Evolutionary conservation across 2,888 invertebrate species (phyloP).

Genomic region (Drosophila neonasuta): DNA sequence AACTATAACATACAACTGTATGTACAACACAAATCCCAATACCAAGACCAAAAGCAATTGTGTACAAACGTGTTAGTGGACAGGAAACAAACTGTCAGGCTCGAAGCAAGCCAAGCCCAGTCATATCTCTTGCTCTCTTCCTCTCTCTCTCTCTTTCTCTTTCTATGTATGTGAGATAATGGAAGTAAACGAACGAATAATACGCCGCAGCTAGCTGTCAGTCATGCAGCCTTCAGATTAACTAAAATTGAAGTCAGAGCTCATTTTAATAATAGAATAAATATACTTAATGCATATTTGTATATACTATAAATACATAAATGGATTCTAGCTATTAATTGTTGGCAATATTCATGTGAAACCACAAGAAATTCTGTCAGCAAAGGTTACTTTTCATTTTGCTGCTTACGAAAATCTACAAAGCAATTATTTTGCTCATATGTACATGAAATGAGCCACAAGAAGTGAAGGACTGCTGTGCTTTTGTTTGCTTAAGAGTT

Average conservation of each 20-base stretch:
- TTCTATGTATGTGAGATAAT: conserved; percentile 1
- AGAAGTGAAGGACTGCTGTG: not conserved
- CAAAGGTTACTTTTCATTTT: not conserved
- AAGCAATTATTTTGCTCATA: not conserved
- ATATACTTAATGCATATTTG: not conserved
- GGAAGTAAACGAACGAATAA: conserved; percentile 15
- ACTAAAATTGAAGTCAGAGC: conserved; percentile 4
- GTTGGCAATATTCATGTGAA: not conserved
- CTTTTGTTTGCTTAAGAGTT: not conserved
- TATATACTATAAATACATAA: not conserved
- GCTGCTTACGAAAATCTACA: not conserved
- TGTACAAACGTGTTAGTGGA: conserved; percentile 50
- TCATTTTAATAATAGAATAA: not conserved
- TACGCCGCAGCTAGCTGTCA: not conserved
- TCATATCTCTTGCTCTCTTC: not conserved
- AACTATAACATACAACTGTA: conserved; percentile 13
- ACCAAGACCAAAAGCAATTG: conserved; percentile 38
- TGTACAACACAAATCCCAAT: conserved; percentile 3
- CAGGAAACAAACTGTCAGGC: conserved; percentile 49
- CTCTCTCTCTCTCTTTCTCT: too few relatives aligned
- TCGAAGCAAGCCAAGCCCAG: conserved; percentile 20
- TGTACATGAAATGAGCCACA: not conserved
- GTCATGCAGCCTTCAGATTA: not conserved
- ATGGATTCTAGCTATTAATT: not conserved
- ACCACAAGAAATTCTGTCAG: not conserved